Percentiles rank a stretch among this genome's conserved stretches.
These are phyloP conservation scores for Sebastes oblongus DNA, from an alignment of 2,797 vertebrate genomes.

Conservation along the genomic window DNA sequence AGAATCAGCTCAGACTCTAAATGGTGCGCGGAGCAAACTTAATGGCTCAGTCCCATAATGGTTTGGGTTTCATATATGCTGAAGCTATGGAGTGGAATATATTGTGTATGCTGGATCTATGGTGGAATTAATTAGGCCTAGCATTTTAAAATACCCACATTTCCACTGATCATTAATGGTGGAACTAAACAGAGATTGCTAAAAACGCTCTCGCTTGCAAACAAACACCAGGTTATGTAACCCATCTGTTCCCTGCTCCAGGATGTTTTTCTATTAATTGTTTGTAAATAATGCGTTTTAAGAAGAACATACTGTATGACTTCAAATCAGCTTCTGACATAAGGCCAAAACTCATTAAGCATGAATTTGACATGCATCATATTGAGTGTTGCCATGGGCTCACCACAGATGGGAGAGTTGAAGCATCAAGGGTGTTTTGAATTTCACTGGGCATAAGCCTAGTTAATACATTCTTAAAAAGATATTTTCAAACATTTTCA, in stretches of 20 bases:
- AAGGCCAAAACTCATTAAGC: slow-evolving; percentile 55
- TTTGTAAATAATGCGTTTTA: slow-evolving; percentile 41
- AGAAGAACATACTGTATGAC: slow-evolving; percentile 37
- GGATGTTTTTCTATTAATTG: slow-evolving; percentile 53
- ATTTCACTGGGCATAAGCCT: neutral
- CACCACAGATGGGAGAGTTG: slow-evolving; percentile 35
- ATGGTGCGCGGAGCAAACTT: neutral
- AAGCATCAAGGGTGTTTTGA: slow-evolving; percentile 26
- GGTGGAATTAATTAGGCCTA: slow-evolving; percentile 21
- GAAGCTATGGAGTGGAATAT: neutral
- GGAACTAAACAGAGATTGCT: slow-evolving; percentile 20
- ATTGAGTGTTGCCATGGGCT: slow-evolving; percentile 23
- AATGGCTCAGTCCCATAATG: neutral
- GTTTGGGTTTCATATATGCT: neutral
- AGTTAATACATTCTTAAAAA: slow-evolving; percentile 13
- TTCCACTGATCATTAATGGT: slow-evolving; percentile 29
- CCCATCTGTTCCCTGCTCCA: slow-evolving; percentile 47
- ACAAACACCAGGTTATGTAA: slow-evolving; percentile 36
- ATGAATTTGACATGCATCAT: slow-evolving; percentile 52
- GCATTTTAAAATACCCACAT: slow-evolving; percentile 37
- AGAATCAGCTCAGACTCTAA: neutral
- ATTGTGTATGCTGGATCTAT: neutral
- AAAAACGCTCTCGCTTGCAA: slow-evolving; percentile 13
- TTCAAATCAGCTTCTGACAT: slow-evolving; percentile 44
- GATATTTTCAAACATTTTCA: slow-evolving; percentile 12